Percentiles rank a stretch among this genome's conserved stretches.
Evolutionary conservation across 1,140 invertebrate genomes (phyloP).

Genomic region (Cataglyphis hispanica): DNA sequence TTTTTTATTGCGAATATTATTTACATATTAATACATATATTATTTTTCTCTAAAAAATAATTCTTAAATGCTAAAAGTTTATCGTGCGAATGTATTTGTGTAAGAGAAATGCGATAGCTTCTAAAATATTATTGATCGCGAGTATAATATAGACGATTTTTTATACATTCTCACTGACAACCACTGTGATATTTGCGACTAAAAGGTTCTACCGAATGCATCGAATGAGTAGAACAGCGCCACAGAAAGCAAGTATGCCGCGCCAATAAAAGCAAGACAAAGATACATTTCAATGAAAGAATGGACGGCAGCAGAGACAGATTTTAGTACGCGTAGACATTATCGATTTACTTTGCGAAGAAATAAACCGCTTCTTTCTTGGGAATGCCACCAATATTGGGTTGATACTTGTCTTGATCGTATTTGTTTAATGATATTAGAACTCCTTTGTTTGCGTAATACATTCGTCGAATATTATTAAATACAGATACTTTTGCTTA

Average conservation of each 20-base stretch:
- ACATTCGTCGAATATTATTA: neutral
- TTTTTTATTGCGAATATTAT: neutral
- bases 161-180: neutral
- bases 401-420: too few relatives aligned
- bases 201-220: constrained; percentile 12
- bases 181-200: constrained; percentile 13
- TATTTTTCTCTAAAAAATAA: neutral
- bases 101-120: neutral
- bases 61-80: neutral
- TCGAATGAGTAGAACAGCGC: neutral
- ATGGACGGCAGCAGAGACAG: neutral
- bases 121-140: constrained; percentile 17
- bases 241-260: constrained; percentile 29
- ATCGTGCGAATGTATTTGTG: neutral
- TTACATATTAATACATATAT: too few relatives aligned
- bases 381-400: neutral
- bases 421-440: constrained; percentile 32
- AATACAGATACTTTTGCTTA: neutral
- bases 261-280: constrained; percentile 41
- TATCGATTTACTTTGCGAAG: constrained; percentile 30
- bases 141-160: constrained; percentile 7
- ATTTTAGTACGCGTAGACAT: constrained; percentile 52
- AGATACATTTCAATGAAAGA: constrained; percentile 47
- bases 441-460: neutral
- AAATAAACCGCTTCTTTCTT: constrained; percentile 32